A percentile compares a stretch with the other conserved stretches of the same genome.
Conservation (phyloP, 2,888 invertebrate species). For the Dexiosoma caninum region DNA sequence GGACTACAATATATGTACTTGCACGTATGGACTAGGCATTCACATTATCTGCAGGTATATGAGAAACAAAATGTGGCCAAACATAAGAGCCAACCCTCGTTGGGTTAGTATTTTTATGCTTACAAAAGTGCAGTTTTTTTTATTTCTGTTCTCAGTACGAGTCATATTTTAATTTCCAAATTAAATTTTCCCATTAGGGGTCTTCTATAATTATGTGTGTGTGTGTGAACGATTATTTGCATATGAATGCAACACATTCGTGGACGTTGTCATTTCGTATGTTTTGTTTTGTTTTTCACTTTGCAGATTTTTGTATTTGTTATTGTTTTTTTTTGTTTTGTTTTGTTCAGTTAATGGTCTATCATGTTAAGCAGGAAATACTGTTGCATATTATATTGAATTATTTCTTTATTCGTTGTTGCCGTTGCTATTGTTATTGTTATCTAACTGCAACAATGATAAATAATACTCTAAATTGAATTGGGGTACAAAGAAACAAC, state of each 20-base stretch:
- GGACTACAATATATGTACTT: no score
- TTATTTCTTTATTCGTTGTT: conserved; percentile 33
- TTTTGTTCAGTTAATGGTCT: conserved; percentile 53
- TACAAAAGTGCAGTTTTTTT: background rate
- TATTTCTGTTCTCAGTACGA: background rate
- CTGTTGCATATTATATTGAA: conserved; percentile 52
- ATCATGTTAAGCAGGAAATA: conserved; percentile 60
- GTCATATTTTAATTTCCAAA: conserved; percentile 13
- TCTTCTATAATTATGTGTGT: conserved; percentile 7
- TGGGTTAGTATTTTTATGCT: background rate
- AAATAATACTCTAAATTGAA: conserved; percentile 43
- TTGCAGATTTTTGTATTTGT: conserved; percentile 11
- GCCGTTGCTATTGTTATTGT: conserved; percentile 10
- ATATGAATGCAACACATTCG: conserved; percentile 14
- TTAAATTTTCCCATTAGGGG: conserved; percentile 33
- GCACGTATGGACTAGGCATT: no score
- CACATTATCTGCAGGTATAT: no score
- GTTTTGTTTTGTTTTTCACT: conserved; percentile 37
- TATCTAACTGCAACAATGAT: conserved; percentile 51
- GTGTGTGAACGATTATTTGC: background rate
- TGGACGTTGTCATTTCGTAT: conserved; percentile 16
- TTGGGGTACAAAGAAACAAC: conserved; percentile 25
- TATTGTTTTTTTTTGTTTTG: conserved; percentile 19
- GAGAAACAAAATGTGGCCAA: no score
- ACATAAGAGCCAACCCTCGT: background rate